A percentile compares a stretch with the other conserved stretches of the same genome.
phyloP scores from a whole-genome alignment of 2,113 vertebrate species.

The Melanerpes aurifrons region DNA sequence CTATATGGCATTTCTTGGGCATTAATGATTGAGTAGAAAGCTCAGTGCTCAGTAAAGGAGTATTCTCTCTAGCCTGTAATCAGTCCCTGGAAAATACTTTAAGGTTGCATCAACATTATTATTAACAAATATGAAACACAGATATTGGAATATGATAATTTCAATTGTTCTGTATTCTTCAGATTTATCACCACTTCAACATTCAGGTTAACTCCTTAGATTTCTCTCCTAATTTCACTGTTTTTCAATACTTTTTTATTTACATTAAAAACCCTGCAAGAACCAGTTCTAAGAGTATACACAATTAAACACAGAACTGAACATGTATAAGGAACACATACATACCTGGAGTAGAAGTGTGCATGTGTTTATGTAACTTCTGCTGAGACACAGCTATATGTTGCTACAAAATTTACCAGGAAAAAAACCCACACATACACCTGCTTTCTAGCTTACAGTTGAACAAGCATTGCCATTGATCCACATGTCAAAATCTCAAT shows the following conservation, averaged over 20 bases:
- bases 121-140: neutral
- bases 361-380: neutral
- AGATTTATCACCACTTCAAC: neutral
- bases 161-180: neutral
- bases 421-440: neutral
- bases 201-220: neutral
- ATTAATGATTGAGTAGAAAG: neutral
- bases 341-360: neutral
- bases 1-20: neutral
- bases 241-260: neutral
- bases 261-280: neutral
- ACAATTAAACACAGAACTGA: neutral
- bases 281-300: neutral
- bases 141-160: neutral
- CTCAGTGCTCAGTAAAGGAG: neutral
- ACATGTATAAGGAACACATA: neutral
- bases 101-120: neutral
- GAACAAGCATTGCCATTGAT: neutral
- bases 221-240: neutral
- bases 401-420: neutral
- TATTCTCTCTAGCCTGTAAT: neutral
- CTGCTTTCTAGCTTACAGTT: neutral
- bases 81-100: neutral
- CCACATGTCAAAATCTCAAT: neutral
- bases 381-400: neutral